Conservation (phyloP, 2,797 vertebrate species). For the Oreochromis grahami region DNA sequence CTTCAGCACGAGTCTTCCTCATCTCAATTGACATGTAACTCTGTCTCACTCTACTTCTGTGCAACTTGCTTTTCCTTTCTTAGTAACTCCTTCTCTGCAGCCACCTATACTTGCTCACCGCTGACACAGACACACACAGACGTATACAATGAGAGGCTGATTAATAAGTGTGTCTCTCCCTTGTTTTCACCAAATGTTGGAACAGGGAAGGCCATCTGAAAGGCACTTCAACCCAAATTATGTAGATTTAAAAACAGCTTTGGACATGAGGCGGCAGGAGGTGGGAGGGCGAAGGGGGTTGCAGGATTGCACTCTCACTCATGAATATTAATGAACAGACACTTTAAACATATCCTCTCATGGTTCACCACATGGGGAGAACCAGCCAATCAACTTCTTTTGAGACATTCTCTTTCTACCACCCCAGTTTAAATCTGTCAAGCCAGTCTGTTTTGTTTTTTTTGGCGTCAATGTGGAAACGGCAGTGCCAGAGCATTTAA, state of each 20-base stretch:
- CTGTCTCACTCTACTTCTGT: background rate
- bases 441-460: background rate
- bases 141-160: conserved; percentile 59
- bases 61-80: background rate
- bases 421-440: conserved; percentile 4
- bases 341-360: conserved; percentile 60
- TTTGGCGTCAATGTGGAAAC: background rate
- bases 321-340: conserved; percentile 73
- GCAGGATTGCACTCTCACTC: conserved; percentile 10
- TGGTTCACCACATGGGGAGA: conserved; percentile 46
- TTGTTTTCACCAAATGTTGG: conserved; percentile 67
- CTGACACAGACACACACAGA: background rate
- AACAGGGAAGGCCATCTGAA: conserved; percentile 73
- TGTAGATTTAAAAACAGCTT: conserved; percentile 77
- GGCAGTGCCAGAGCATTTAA: background rate
- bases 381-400: conserved; percentile 56
- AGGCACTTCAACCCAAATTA: conserved; percentile 79
- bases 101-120: background rate
- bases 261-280: conserved; percentile 62
- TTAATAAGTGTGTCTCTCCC: conserved; percentile 70
- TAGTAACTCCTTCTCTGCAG: background rate
- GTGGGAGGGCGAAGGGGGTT: background rate
- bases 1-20: background rate
- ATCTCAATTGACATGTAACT: background rate
- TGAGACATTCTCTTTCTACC: conserved; percentile 3